Base-by-base conservation (phyloP, 2,888 invertebrate genomes). In the Strigamia crassipes region DNA sequence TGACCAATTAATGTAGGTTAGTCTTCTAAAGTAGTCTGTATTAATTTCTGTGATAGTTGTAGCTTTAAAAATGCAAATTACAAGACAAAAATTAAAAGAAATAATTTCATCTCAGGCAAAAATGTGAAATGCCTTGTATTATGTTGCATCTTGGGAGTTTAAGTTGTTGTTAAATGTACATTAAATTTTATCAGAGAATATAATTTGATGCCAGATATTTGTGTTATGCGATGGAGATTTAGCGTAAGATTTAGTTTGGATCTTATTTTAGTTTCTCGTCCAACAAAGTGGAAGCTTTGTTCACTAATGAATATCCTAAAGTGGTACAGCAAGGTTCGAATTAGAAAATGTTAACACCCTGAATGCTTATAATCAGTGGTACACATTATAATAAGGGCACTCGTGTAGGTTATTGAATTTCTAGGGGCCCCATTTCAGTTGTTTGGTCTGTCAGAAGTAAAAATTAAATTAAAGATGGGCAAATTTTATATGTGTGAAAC, bases 121-220 rank as follows among this genome's bases (percentile, higher is more conserved):
- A 2, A 46, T 46, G 5, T 61, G 18, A 61, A n/a, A 61, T 23
- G 61, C 61, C 61, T 61, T 61, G 18, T n/a, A 61, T 34, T 34
- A 18, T 61, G 61, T 61, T 61, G 61, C 61, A 61, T 61, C 18
- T 61, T 61, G 18, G 61, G 61, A 61, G 61, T 61, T 61, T 61
- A 61, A 61, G 61, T 61, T 61, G 61, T 61, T 61, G 61, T 61
- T 61, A 15, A 18, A 18, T 15, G 18, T 61, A 18, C n/a, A 21
- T 18, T 61, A 23, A 61, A 21, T 61, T 61, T 61, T 23, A 21
- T 61, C 51, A 51, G 51, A 51, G 51, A n/a, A 51, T 51, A n/a
- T 51, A 51, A 51, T 51, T 51, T n/a, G 4, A 51, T 51, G 51
- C 34, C 34, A 34, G 34, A 34, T 34, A n/a, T n/a, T n/a, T n/a